These are phyloP conservation scores for Cecidostiba fungosa DNA, from an alignment of 2,888 invertebrate genomes.

Conservation along the genomic window DNA sequence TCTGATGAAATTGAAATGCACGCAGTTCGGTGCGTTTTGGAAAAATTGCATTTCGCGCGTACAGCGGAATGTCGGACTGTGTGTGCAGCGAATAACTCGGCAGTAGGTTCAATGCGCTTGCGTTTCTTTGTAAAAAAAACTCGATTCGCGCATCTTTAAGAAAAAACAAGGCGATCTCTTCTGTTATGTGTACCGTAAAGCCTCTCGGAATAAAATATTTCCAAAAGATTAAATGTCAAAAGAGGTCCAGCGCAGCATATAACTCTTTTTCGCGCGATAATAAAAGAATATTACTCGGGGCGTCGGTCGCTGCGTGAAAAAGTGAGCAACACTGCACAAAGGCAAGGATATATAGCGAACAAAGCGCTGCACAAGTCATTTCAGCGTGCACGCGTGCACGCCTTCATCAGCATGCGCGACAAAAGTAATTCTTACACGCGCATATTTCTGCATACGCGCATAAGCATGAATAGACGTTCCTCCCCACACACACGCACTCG, in stretches of 20 bases:
- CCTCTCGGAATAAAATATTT: background rate
- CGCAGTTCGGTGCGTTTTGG: background rate
- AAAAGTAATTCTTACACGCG: background rate
- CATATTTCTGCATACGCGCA: background rate
- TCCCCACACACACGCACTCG: background rate
- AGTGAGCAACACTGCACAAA: background rate
- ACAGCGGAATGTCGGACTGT: background rate
- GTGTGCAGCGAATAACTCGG: background rate
- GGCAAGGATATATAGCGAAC: background rate
- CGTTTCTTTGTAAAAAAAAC: too few relatives aligned
- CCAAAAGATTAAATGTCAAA: background rate
- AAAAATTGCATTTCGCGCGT: constrained; percentile 4
- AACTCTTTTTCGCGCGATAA: background rate
- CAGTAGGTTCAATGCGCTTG: background rate
- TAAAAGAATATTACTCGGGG: background rate
- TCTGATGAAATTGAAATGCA: background rate
- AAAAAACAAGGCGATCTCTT: too few relatives aligned
- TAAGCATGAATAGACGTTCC: background rate
- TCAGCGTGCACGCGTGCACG: background rate
- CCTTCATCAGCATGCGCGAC: constrained; percentile 17
- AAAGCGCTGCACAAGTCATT: constrained; percentile 16
- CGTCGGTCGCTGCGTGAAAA: background rate
- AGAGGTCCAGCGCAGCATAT: background rate
- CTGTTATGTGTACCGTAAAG: too few relatives aligned
- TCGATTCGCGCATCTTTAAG: too few relatives aligned